Conservation (phyloP, 2,888 invertebrate genomes). For the Latrodectus hesperus region DNA sequence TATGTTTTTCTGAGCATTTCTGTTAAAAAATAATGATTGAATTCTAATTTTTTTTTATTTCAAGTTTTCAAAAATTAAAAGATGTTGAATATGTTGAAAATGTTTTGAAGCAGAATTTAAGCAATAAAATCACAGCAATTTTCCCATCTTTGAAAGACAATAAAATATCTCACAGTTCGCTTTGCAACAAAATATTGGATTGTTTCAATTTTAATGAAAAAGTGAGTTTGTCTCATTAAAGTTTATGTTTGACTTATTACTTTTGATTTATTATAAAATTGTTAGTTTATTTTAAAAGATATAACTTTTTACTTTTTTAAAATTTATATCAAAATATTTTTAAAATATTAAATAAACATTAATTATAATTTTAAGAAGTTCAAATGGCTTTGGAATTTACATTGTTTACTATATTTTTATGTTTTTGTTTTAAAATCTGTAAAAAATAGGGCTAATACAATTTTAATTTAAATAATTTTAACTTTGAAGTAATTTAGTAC, state of each 20-base stretch:
- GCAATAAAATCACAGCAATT: constrained; percentile 73
- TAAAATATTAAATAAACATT: no score
- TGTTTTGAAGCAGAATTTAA: constrained; percentile 74
- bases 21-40: not conserved
- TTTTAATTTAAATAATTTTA: no score
- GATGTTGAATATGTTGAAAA: constrained; percentile 74
- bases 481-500: no score
- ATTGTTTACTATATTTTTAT: no score
- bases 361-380: no score
- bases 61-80: constrained; percentile 64
- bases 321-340: no score
- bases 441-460: no score
- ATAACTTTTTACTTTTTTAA: not conserved
- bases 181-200: constrained; percentile 75
- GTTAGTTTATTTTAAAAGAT: not conserved
- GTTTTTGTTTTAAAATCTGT: no score
- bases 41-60: not conserved
- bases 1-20: no score
- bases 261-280: no score
- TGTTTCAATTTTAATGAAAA: constrained; percentile 73
- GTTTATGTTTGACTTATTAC: no score
- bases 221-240: constrained; percentile 67
- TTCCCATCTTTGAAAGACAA: constrained; percentile 74
- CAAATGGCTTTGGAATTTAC: no score
- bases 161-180: constrained; percentile 73